A percentile compares a stretch with the other conserved stretches of the same genome.
Conservation (phyloP, 2,888 invertebrate species). For the Charanyca ferruginea region DNA sequence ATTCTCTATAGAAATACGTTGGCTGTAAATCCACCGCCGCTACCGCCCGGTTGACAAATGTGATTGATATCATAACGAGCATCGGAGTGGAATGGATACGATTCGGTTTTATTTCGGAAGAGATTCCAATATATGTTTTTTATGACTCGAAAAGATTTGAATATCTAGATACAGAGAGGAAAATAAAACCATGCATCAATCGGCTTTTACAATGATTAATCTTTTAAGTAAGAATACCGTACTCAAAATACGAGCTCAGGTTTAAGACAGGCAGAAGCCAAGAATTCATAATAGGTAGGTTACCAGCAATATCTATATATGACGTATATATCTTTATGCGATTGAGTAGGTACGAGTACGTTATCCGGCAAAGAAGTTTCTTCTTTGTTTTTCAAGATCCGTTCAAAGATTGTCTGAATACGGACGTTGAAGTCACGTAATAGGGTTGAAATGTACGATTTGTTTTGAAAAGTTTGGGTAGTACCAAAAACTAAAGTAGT, state of each 20-base stretch:
- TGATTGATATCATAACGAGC: slow-evolving; percentile 29
- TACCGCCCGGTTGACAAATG: slow-evolving; percentile 29
- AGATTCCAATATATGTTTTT: not conserved
- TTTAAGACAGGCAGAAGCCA: too few species aligned
- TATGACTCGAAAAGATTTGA: not conserved
- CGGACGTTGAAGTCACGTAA: slow-evolving; percentile 22
- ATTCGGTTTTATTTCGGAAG: slow-evolving; percentile 27
- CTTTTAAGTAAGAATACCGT: too few species aligned
- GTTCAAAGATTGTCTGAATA: slow-evolving; percentile 33
- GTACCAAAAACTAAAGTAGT: not conserved
- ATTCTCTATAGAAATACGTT: slow-evolving; percentile 8
- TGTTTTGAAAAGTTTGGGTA: slow-evolving; percentile 13
- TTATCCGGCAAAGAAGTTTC: slow-evolving; percentile 12
- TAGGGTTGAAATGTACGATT: slow-evolving; percentile 18
- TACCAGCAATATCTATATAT: too few species aligned
- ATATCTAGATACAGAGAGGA: too few species aligned
- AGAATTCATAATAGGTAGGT: too few species aligned
- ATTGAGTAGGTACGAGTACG: too few species aligned
- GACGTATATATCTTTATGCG: slow-evolving; percentile 8
- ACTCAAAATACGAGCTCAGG: too few species aligned
- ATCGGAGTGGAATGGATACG: slow-evolving; percentile 1
- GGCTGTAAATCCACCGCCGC: slow-evolving; percentile 16
- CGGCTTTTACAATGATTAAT: too few species aligned
- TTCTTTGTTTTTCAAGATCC: slow-evolving; percentile 36
- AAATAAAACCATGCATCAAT: too few species aligned